phyloP scores from a whole-genome alignment of 2,797 vertebrate species.

The Siniperca scherzeri region DNA sequence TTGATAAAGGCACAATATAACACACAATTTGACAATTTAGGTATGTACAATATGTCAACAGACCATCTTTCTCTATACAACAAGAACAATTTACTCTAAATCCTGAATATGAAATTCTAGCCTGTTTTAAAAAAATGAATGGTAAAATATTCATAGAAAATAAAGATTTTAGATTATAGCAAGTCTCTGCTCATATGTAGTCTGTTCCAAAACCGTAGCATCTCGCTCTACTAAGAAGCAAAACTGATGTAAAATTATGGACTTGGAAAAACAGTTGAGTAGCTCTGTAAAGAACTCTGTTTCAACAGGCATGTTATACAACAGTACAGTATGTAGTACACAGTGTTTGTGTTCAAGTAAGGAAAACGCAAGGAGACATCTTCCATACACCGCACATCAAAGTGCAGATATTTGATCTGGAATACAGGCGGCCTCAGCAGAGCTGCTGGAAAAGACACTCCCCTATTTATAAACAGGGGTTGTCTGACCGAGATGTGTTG shows the following conservation, averaged over 20 bases:
- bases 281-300: not conserved
- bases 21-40: not conserved
- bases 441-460: conserved; percentile 79
- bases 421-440: conserved; percentile 74
- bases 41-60: not conserved
- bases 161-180: not conserved
- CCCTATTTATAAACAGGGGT: conserved; percentile 85
- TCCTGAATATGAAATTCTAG: not conserved
- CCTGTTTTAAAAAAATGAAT: not conserved
- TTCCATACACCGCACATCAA: conserved; percentile 73
- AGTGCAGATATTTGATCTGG: conserved; percentile 79
- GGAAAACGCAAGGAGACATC: conserved; percentile 59
- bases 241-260: not conserved
- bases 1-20: not conserved
- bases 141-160: not conserved
- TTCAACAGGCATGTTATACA: conserved; percentile 28
- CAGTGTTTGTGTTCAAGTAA: conserved; percentile 54
- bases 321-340: conserved; percentile 9
- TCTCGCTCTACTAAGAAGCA: not conserved
- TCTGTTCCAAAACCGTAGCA: not conserved
- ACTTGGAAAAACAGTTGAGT: conserved; percentile 4
- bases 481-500: conserved; percentile 73
- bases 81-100: not conserved
- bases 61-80: not conserved
- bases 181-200: not conserved